Evolutionary conservation across 1,140 invertebrate species (phyloP).

Genomic region (Drosophila miranda): DNA sequence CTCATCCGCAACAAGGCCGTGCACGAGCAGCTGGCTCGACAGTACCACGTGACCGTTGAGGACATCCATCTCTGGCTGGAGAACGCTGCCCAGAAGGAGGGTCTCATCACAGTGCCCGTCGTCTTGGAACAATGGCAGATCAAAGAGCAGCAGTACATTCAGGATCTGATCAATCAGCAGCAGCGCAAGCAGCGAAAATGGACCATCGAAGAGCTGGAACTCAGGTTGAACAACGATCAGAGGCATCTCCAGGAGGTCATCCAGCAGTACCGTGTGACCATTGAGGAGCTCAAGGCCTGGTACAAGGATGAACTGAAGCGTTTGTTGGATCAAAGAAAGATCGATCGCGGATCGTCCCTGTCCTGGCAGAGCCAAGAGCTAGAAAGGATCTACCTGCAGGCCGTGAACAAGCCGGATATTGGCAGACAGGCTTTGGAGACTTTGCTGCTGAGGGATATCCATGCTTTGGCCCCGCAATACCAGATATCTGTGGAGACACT

Average conservation of each 20-base stretch:
- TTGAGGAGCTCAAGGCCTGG: constrained; percentile 68
- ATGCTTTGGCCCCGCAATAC: constrained; percentile 43
- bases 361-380: constrained; percentile 64
- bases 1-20: constrained; percentile 47
- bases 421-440: constrained; percentile 38
- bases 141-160: constrained; percentile 56
- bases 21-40: constrained; percentile 59
- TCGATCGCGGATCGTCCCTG: constrained; percentile 32
- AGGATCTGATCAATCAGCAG: constrained; percentile 66
- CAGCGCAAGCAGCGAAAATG: constrained; percentile 63
- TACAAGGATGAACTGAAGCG: constrained; percentile 64
- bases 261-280: constrained; percentile 64
- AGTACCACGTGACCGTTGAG: constrained; percentile 70
- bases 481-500: constrained; percentile 61
- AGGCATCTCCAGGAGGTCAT: constrained; percentile 53
- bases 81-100: constrained; percentile 48
- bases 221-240: constrained; percentile 57
- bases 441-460: constrained; percentile 42
- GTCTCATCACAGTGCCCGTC: constrained; percentile 45
- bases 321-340: constrained; percentile 50
- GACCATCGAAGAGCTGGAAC: constrained; percentile 68
- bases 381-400: constrained; percentile 57
- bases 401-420: constrained; percentile 44
- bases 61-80: constrained; percentile 68
- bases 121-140: constrained; percentile 60